Conservation (phyloP, 2,888 invertebrate species). For the Didymodactylos carnosus region DNA sequence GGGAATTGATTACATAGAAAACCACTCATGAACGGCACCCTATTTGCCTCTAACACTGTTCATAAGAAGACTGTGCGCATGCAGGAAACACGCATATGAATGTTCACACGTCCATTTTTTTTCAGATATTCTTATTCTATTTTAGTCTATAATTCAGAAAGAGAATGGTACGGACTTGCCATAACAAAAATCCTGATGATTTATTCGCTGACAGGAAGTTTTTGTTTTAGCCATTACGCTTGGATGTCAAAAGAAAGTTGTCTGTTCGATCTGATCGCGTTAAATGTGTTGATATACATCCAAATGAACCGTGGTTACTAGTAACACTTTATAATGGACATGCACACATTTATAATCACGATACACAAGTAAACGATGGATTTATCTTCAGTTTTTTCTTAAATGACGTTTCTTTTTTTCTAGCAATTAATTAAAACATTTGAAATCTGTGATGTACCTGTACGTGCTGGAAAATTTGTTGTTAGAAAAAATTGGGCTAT, state of each 20-base stretch:
- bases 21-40: too few relatives aligned
- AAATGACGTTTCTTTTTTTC: constrained; percentile 15
- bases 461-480: constrained; percentile 81
- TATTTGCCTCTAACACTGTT: too few relatives aligned
- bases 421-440: constrained; percentile 40
- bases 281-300: constrained; percentile 90
- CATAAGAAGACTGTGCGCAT: too few relatives aligned
- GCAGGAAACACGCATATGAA: too few relatives aligned
- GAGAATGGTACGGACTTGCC: too few relatives aligned
- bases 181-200: too few relatives aligned
- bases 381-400: neutral
- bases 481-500: constrained; percentile 95
- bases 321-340: constrained; percentile 95
- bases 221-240: constrained; percentile 52
- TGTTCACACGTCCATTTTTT: too few relatives aligned
- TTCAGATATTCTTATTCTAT: too few relatives aligned
- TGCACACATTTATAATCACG: constrained; percentile 97
- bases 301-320: constrained; percentile 92
- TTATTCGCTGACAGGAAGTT: too few relatives aligned
- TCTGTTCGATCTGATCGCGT: constrained; percentile 93
- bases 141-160: too few relatives aligned
- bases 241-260: constrained; percentile 92
- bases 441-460: constrained; percentile 66
- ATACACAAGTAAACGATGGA: constrained; percentile 48
- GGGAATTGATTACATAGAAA: too few relatives aligned